Evolutionary conservation across 2,113 vertebrate genomes (phyloP).

Genomic region (Trochalopteron elliotii): DNA sequence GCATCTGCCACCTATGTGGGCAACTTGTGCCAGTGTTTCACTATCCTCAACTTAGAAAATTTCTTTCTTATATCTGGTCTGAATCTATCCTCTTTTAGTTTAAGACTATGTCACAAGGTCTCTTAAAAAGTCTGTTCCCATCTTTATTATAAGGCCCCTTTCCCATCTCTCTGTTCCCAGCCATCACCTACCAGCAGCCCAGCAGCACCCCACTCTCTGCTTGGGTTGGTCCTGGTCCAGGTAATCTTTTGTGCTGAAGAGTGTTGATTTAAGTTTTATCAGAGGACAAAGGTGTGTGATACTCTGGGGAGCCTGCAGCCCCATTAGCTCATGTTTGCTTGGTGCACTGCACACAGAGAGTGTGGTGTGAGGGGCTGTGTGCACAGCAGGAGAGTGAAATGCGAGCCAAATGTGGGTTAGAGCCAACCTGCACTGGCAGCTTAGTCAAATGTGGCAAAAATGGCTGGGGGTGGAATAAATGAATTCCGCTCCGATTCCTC

Average conservation of each 20-base stretch:
- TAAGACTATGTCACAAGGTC: background rate
- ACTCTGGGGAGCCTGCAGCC: background rate
- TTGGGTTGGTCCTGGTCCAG: background rate
- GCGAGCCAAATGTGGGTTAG: background rate
- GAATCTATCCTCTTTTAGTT: background rate
- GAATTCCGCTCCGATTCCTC: background rate
- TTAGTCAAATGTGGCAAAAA: background rate
- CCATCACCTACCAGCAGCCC: background rate
- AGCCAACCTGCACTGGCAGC: background rate
- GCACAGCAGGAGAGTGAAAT: background rate
- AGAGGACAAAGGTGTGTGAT: background rate
- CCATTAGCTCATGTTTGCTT: slow-evolving; percentile 13
- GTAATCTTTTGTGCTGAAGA: background rate
- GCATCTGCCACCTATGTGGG: background rate
- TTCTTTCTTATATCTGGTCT: background rate
- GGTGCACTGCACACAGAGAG: background rate
- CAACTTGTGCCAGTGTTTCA: background rate
- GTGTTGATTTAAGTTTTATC: background rate
- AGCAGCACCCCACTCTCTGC: rapidly evolving
- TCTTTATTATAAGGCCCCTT: background rate
- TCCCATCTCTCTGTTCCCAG: background rate
- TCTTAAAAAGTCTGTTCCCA: background rate
- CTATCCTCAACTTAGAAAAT: background rate
- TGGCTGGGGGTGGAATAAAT: background rate
- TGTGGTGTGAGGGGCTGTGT: background rate